Percentiles rank a stretch among this genome's conserved stretches.
Conservation (phyloP, 2,888 invertebrate genomes). For the Caenorhabditis becei region DNA sequence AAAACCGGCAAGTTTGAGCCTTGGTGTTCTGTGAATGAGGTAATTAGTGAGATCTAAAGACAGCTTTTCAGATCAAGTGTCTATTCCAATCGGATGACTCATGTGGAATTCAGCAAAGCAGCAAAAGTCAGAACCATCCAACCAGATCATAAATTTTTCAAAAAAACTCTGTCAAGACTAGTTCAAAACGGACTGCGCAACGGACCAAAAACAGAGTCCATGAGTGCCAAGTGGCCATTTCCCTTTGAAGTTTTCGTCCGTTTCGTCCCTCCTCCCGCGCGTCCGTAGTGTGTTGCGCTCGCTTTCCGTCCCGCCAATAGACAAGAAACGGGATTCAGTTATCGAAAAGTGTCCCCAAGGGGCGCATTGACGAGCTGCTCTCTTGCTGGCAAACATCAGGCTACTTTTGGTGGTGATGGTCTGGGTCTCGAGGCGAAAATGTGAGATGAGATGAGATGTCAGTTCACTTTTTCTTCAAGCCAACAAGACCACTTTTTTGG, state of each 20-base stretch:
- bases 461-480: conserved; percentile 1
- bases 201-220: conserved; percentile 6
- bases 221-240: conserved; percentile 30
- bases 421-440: neutral
- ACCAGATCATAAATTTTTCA: neutral
- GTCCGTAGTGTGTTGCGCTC: conserved; percentile 36
- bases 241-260: conserved; percentile 22
- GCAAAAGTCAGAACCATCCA: too few relatives aligned
- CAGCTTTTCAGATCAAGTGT: too few relatives aligned
- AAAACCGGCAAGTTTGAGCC: too few relatives aligned
- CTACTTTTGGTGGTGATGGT: conserved; percentile 9
- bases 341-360: conserved; percentile 66
- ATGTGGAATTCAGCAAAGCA: too few relatives aligned
- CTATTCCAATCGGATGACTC: too few relatives aligned
- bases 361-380: conserved; percentile 60
- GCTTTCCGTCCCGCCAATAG: conserved; percentile 23
- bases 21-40: too few relatives aligned
- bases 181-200: neutral
- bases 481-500: conserved; percentile 38
- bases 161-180: neutral
- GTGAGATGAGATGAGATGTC: neutral
- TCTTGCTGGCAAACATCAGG: conserved; percentile 41
- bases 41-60: too few relatives aligned
- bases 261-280: neutral
- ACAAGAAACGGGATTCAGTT: conserved; percentile 62